Conservation (phyloP, 2,888 invertebrate species). For the Nomada fabriciana region DNA sequence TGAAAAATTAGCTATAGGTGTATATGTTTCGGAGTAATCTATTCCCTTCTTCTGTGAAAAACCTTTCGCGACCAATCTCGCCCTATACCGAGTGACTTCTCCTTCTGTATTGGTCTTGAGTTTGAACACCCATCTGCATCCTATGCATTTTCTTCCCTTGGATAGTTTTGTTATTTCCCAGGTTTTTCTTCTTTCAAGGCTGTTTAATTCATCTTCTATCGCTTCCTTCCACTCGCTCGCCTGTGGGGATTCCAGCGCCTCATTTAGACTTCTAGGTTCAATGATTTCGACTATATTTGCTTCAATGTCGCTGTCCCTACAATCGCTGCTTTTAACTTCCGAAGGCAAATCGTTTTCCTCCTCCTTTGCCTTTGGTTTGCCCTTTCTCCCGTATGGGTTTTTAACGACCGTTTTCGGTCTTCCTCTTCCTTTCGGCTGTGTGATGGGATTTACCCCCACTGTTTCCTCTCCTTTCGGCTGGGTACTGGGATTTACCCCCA, state of each 20-base stretch:
- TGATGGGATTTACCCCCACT: neutral
- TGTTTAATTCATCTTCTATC: slow-evolving; percentile 19
- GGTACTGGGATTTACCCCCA: too few relatives aligned
- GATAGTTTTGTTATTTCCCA: slow-evolving; percentile 17
- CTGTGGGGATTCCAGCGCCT: slow-evolving; percentile 6
- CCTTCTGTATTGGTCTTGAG: slow-evolving; percentile 11
- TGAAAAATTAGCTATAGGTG: slow-evolving; percentile 24
- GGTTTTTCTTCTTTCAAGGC: neutral
- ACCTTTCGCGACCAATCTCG: slow-evolving; percentile 32
- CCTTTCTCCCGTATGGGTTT: slow-evolving; percentile 31
- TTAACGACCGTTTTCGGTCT: neutral
- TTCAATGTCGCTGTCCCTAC: neutral
- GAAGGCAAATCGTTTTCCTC: neutral
- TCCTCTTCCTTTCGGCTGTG: neutral
- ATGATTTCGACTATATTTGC: slow-evolving; percentile 14
- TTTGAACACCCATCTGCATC: slow-evolving; percentile 33
- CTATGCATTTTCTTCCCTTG: neutral
- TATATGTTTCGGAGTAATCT: slow-evolving; percentile 38
- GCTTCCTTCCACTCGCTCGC: slow-evolving; percentile 3
- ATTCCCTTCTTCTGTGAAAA: slow-evolving; percentile 24
- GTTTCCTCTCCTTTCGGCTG: neutral
- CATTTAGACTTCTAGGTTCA: slow-evolving; percentile 16
- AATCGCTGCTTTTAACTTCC: neutral
- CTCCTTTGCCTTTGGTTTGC: slow-evolving; percentile 21
- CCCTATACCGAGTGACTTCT: neutral